These are phyloP conservation scores for Arvicola amphibius DNA, from an alignment of 2,797 vertebrate genomes.

Conservation along the genomic window DNA sequence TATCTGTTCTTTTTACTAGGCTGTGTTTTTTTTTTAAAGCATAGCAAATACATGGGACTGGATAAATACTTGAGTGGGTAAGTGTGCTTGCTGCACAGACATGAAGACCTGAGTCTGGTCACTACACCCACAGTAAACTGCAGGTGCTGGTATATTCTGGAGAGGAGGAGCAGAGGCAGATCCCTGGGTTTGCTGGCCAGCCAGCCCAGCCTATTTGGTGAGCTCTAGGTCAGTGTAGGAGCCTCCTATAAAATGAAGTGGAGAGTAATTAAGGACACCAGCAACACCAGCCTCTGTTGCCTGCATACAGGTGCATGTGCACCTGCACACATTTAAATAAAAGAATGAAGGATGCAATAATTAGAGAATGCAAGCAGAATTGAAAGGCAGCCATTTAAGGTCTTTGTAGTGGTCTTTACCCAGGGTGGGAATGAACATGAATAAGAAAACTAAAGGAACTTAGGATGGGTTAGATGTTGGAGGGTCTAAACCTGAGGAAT, in stretches of 20 bases:
- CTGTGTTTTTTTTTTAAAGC: slow-evolving; percentile 19
- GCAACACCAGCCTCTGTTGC: neutral
- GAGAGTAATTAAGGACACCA: neutral
- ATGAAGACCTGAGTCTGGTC: neutral
- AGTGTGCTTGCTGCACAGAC: neutral
- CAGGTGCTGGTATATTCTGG: neutral
- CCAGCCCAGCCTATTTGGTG: neutral
- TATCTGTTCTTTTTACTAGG: slow-evolving; percentile 40
- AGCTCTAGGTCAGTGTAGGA: neutral
- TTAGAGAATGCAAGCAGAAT: neutral
- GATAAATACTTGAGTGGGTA: neutral
- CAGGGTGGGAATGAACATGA: neutral
- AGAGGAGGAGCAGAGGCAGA: no score
- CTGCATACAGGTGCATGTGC: neutral
- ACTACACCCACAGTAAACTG: neutral
- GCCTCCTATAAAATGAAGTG: neutral
- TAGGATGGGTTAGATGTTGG: neutral
- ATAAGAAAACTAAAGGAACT: neutral
- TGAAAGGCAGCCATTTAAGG: neutral
- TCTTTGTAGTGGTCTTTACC: neutral
- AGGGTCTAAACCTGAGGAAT: neutral
- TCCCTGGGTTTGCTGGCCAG: neutral
- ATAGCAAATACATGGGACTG: neutral
- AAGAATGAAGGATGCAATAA: neutral
- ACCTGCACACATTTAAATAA: neutral